Evolutionary conservation across 1,140 invertebrate genomes (phyloP), one percentile per base, ranked within the genome.

Genomic region (Dufourea novaeangliae): DNA sequence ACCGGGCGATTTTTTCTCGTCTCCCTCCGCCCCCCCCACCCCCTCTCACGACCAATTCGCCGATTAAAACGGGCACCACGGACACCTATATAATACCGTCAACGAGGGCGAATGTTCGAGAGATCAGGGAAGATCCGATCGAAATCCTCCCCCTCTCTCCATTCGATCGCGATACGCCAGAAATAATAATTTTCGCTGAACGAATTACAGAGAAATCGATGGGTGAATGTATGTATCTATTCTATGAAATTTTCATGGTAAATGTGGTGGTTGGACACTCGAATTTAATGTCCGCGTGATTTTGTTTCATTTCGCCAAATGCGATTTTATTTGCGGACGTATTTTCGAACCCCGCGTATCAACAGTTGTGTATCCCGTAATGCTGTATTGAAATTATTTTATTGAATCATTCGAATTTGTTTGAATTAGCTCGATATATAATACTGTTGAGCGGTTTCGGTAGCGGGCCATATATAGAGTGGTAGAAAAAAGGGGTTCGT

Each of bases 41-140:
- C n/a, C n/a, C n/a, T n/a, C n/a, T n/a, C n/a, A n/a, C 17, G 41
- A 56, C 69, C 82, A 69, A 83, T 80, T 84, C 81, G 72, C 54
- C 83, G 72, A 84, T 84, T 83, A 84, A 84, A 84, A 80, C 62
- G 77, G 74, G 62, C 57, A 56, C 29, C 62, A 17, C 37, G 25
- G 50, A 74, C 64, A 64, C 46, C 54, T 6, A 37, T 71, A 64
- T 83, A 80, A 83, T 71, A 63, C 50, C 34, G 64, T 62, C 44
- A 52, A 62, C 52, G 50, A 46, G 22, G 44, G 17, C 56, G 22
- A 20, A 41, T 34, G 61, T 54, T 25, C 59, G 46, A 59, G 57
- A 59, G 64, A 61, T 44, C 29, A 10, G 12, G 14, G 34, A 34
- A 56, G 64, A 73, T 82, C 54, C 78, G 80, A 79, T 82, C 64